Base-by-base conservation (phyloP, 2,888 invertebrate genomes). In the Drosophila testacea region DNA sequence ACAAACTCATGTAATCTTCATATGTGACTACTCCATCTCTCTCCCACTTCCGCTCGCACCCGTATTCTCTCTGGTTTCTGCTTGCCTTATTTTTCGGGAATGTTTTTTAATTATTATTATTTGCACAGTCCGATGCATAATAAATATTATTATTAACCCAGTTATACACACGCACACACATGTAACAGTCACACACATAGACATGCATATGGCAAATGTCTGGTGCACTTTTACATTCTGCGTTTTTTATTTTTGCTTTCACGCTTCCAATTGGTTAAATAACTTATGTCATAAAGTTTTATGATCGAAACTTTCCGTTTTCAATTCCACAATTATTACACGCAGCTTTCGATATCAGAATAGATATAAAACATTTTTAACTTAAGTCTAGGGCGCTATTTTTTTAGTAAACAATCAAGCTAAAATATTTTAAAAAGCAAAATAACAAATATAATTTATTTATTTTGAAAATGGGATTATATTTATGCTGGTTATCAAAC, bases 91-190 rank as follows among this genome's bases (percentile, higher is more conserved):
- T 71, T 73, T 73, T 82, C 38, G 73, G 65, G 51, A 72, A 82
- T 77, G 77, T 77, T 74, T 68, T 76, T 79, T 79, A 81, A 83
- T 83, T 81, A 81, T 84, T 78, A 70, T 77, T 88, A 77, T 82
- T 85, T 80, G 78, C 76, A 64, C 72, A 75, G 77, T 74, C 75
- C 71, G 73, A 79, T 77, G 87, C 74, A 87, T 84, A 87, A 87
- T 83, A 83, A 87, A 83, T 83, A 79, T 81, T 73, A 81, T 77
- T 81, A 83, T 83, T 83, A 83, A 83, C 87, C 87, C 79, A 83
- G 74, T 86, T 83, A 72, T 62, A 27, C 41, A 39, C 48, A 48
- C 39, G 48, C n/a, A 27, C 38, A 16, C 30, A 30, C 11, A 41
- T 28, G 16, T 9, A 11, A 13, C 39, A 39, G 13, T 1, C 7